Percentiles rank a stretch among this genome's conserved stretches.
phyloP scores from a whole-genome alignment of 2,888 invertebrate species.

The Ochropleura plecta region DNA sequence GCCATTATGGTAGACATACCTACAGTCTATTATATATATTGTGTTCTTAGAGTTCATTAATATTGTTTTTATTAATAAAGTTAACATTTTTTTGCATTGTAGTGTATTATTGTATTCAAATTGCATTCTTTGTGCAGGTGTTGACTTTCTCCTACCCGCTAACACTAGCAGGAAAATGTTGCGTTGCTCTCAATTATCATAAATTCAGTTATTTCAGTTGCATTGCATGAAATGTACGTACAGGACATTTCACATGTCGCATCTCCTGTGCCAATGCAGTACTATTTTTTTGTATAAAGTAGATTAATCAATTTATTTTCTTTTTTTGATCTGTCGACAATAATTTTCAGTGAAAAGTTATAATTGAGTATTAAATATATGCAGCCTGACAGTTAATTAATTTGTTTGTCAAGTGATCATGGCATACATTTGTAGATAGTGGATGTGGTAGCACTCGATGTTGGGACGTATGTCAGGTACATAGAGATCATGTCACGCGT shows the following conservation, averaged over 20 bases:
- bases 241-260: slow-evolving; percentile 82
- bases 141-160: slow-evolving; percentile 89
- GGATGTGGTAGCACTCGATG: slow-evolving; percentile 85
- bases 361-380: slow-evolving; percentile 59
- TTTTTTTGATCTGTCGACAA: slow-evolving; percentile 61
- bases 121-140: slow-evolving; percentile 90
- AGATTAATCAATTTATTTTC: slow-evolving; percentile 64
- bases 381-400: slow-evolving; percentile 80
- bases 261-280: slow-evolving; percentile 80
- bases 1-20: slow-evolving; percentile 29
- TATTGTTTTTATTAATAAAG: slow-evolving; percentile 83
- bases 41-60: slow-evolving; percentile 84
- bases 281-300: slow-evolving; percentile 67
- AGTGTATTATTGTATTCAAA: slow-evolving; percentile 87
- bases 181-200: slow-evolving; percentile 86
- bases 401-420: slow-evolving; percentile 83
- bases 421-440: slow-evolving; percentile 85
- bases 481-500: slow-evolving; percentile 61
- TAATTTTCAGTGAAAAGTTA: slow-evolving; percentile 64
- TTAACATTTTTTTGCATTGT: slow-evolving; percentile 88
- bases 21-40: slow-evolving; percentile 78
- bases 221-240: slow-evolving; percentile 84
- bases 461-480: slow-evolving; percentile 56
- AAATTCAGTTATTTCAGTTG: slow-evolving; percentile 78
- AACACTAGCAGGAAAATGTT: slow-evolving; percentile 91